These are phyloP conservation scores for Aeoliscus strigatus DNA, from an alignment of 2,797 vertebrate genomes.

Conservation along the genomic window DNA sequence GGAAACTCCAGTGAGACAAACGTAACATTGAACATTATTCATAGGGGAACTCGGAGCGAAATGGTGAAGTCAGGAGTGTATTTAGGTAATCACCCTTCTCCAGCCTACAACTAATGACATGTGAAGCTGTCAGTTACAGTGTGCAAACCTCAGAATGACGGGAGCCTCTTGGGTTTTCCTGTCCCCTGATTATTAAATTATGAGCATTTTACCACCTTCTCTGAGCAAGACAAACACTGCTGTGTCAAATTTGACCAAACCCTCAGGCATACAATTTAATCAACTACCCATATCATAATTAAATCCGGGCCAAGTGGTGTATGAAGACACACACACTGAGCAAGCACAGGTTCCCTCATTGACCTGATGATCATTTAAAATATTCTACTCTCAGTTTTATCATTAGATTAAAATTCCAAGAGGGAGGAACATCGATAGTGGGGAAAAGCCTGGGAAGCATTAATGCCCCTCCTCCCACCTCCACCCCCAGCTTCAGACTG, in stretches of 20 bases:
- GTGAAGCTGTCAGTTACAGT: conserved; percentile 36
- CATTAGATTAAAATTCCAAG: conserved; percentile 19
- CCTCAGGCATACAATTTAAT: conserved; percentile 12
- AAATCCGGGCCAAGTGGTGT: too few relatives aligned
- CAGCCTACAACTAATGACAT: conserved; percentile 34
- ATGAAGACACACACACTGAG: too few relatives aligned
- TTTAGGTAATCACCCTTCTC: conserved; percentile 36
- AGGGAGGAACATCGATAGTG: conserved; percentile 4
- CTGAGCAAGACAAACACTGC: conserved; percentile 17
- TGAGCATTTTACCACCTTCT: conserved; percentile 39
- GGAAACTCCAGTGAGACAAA: conserved; percentile 15
- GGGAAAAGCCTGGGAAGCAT: conserved; percentile 24
- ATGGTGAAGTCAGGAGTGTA: conserved; percentile 42
- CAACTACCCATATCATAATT: too few relatives aligned
- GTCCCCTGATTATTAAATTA: conserved; percentile 27
- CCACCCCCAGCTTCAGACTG: conserved; percentile 32
- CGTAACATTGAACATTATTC: too few relatives aligned
- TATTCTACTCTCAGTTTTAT: too few relatives aligned
- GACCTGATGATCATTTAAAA: too few relatives aligned
- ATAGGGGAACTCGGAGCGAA: too few relatives aligned
- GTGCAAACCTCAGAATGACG: conserved; percentile 25
- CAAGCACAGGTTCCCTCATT: too few relatives aligned
- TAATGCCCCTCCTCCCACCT: too few relatives aligned
- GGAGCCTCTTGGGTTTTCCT: conserved; percentile 23
- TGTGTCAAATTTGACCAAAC: conserved; percentile 16